A percentile compares a stretch with the other conserved stretches of the same genome.
These are phyloP conservation scores for Chaetops frenatus DNA, from an alignment of 2,113 vertebrate species.

Conservation along the genomic window DNA sequence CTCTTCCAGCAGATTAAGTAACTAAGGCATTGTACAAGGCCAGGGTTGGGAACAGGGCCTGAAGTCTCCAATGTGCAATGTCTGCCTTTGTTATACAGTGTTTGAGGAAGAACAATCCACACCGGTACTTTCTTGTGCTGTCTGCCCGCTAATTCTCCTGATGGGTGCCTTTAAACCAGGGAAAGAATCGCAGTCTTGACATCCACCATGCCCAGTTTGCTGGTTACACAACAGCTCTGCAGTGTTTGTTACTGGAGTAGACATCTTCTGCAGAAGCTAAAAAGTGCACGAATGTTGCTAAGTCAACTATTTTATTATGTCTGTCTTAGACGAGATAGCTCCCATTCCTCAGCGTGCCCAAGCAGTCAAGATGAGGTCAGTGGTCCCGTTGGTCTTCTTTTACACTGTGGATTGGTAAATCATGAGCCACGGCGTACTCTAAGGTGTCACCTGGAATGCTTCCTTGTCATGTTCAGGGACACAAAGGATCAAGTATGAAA, in stretches of 20 bases:
- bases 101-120: background rate
- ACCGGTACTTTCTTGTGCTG: accelerated
- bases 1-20: background rate
- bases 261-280: background rate
- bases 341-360: background rate
- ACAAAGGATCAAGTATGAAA: background rate
- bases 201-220: background rate
- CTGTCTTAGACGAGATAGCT: background rate
- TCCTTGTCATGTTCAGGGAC: background rate
- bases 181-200: background rate
- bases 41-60: background rate
- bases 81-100: background rate
- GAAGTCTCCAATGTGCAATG: background rate
- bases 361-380: background rate
- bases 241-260: background rate
- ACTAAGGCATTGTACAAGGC: background rate
- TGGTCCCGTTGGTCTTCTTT: background rate
- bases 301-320: background rate
- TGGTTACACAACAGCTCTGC: background rate
- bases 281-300: background rate
- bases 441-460: background rate
- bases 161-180: background rate
- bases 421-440: background rate
- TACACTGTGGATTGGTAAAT: background rate
- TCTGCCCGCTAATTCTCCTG: background rate